Base-by-base conservation (phyloP, 2,888 invertebrate genomes). In the Sminthurides aquaticus region DNA sequence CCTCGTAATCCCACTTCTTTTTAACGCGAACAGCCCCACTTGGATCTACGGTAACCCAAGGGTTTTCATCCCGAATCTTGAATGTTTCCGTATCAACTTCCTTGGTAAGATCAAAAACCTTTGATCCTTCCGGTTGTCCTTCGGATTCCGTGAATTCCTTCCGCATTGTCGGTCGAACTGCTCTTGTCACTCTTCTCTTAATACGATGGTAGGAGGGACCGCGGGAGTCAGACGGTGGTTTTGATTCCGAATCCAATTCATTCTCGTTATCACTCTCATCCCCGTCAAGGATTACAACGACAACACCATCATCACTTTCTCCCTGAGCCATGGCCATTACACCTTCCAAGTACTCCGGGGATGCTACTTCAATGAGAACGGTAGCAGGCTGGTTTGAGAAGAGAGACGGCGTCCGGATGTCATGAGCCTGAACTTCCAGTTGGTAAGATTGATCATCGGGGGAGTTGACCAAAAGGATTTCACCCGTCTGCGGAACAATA, bases 1-100 rank as follows among this genome's bases (percentile, higher is more conserved):
- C 93, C 78, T 94, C 94, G 80, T 91, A 94, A 84, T 94, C 93
- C 94, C 94, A 94, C 86, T 92, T 92, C 86, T 92, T 91, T 81
- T 91, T 92, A 71, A 94, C 93, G 77, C 89, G 86, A 76, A 94
- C 92, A 64, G 91, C 89, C 75, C 94, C 94, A 80, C 90, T 91
- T 56, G 89, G 86, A 79, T 91, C 92, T 62, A 94, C 92, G 56
- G 89, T 90, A 64, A 94, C 92, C 93, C 94, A 94, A 72, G 89
- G 88, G 82, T 93, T 94, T 78, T 92, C 91, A 77, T 93, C 93
- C 75, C 93, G 84, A 76, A 94, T 91, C 81, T 93, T 92, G 79
- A 93, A 94, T 11, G 90, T 91, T 79, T 94, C 93, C 76, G 90
- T 85, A 74, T 92, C 92, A 60, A 91, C 90, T 80, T 93, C 92